phyloP scores from a whole-genome alignment of 2,888 invertebrate species.

The Dendrolimus houi region DNA sequence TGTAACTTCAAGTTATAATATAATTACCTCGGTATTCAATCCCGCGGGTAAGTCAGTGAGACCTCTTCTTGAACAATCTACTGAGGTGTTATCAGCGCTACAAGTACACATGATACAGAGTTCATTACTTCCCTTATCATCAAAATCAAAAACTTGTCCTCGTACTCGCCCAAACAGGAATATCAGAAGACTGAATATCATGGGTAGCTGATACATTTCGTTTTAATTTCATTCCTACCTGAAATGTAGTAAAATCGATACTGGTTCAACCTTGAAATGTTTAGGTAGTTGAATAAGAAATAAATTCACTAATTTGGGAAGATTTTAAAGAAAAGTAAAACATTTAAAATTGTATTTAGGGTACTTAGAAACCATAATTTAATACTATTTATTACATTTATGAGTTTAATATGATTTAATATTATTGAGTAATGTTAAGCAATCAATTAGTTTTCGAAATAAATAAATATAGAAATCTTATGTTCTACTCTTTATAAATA shows the following conservation, averaged over 20 bases:
- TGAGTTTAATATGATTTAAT: too few relatives aligned
- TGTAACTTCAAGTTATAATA: neutral
- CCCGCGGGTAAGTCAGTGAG: slow-evolving; percentile 60
- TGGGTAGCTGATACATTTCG: slow-evolving; percentile 44
- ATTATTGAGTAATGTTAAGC: too few relatives aligned
- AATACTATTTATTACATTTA: too few relatives aligned
- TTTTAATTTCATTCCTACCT: slow-evolving; percentile 57
- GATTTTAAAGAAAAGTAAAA: too few relatives aligned
- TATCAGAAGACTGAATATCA: slow-evolving; percentile 31
- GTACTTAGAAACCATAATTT: too few relatives aligned
- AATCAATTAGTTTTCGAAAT: too few relatives aligned
- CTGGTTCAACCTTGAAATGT: too few relatives aligned
- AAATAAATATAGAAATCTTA: too few relatives aligned
- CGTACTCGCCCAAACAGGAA: slow-evolving; percentile 24
- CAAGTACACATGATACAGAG: slow-evolving; percentile 52
- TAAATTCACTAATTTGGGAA: too few relatives aligned
- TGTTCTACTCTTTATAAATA: too few relatives aligned
- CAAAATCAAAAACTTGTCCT: slow-evolving; percentile 37
- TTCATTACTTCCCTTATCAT: slow-evolving; percentile 36
- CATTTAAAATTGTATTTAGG: too few relatives aligned
- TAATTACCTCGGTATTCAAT: slow-evolving; percentile 47
- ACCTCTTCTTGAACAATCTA: slow-evolving; percentile 61
- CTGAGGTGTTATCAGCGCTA: slow-evolving; percentile 35
- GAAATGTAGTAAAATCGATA: slow-evolving; percentile 20
- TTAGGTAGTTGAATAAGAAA: too few relatives aligned